phyloP scores from a whole-genome alignment of 2,113 vertebrate species.

The Monopterus albus region DNA sequence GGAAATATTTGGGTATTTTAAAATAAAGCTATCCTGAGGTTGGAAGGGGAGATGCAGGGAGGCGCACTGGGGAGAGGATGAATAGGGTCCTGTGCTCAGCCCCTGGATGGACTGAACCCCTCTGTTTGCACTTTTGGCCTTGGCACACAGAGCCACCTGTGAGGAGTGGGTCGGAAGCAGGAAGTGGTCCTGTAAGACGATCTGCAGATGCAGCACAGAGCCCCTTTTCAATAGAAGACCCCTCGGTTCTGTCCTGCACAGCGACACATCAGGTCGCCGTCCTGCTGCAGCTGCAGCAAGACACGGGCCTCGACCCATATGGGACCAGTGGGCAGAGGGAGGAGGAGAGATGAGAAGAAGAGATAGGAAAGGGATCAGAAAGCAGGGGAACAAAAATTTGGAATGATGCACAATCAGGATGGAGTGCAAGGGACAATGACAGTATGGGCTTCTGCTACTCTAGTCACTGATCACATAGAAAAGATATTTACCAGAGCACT shows the following conservation, averaged over 20 bases:
- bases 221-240: constrained; percentile 81
- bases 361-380: constrained; percentile 11
- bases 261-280: constrained; percentile 82
- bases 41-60: constrained; percentile 62
- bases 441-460: constrained; percentile 1
- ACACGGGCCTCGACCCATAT: constrained; percentile 54
- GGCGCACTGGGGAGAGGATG: constrained; percentile 77
- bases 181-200: constrained; percentile 87
- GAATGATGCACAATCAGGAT: constrained; percentile 14
- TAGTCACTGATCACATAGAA: constrained; percentile 33
- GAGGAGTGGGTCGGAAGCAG: constrained; percentile 84
- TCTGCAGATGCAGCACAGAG: constrained; percentile 83
- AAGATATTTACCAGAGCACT: constrained; percentile 31
- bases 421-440: not conserved
- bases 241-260: constrained; percentile 65
- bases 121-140: constrained; percentile 81
- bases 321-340: constrained; percentile 34
- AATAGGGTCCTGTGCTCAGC: constrained; percentile 85
- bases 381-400: constrained; percentile 1
- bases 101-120: constrained; percentile 81
- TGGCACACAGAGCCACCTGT: constrained; percentile 83
- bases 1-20: constrained; percentile 77
- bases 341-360: constrained; percentile 23
- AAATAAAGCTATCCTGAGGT: constrained; percentile 77
- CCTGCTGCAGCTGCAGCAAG: constrained; percentile 72